phyloP scores from a whole-genome alignment of 2,113 vertebrate genomes.

The Jacana jacana region DNA sequence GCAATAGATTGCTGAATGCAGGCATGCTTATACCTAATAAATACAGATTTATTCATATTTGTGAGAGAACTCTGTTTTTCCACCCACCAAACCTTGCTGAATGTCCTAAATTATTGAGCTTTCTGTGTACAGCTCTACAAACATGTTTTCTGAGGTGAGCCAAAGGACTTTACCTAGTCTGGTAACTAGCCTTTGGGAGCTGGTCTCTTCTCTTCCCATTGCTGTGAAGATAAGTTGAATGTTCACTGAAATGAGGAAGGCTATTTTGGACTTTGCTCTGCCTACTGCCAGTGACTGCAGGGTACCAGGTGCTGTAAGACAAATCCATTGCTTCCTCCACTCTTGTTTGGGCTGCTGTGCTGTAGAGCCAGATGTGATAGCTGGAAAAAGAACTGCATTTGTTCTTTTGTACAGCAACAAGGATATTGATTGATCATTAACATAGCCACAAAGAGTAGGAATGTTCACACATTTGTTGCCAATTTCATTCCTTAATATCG shows the following conservation, averaged over 20 bases:
- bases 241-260: neutral
- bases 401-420: neutral
- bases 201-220: neutral
- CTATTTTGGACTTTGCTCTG: neutral
- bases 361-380: neutral
- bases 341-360: neutral
- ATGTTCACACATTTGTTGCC: neutral
- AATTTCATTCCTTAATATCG: neutral
- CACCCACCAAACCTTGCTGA: neutral
- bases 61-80: neutral
- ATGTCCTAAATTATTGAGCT: neutral
- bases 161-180: neutral
- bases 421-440: neutral
- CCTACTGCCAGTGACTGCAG: neutral
- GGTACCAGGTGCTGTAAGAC: neutral
- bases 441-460: neutral
- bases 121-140: neutral
- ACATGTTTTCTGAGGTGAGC: neutral
- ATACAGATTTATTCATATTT: neutral
- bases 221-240: neutral
- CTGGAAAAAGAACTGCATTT: neutral
- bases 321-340: neutral
- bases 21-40: neutral
- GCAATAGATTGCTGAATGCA: neutral
- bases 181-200: neutral